phyloP scores from a whole-genome alignment of 1,140 invertebrate species.

The Magallana angulata region DNA sequence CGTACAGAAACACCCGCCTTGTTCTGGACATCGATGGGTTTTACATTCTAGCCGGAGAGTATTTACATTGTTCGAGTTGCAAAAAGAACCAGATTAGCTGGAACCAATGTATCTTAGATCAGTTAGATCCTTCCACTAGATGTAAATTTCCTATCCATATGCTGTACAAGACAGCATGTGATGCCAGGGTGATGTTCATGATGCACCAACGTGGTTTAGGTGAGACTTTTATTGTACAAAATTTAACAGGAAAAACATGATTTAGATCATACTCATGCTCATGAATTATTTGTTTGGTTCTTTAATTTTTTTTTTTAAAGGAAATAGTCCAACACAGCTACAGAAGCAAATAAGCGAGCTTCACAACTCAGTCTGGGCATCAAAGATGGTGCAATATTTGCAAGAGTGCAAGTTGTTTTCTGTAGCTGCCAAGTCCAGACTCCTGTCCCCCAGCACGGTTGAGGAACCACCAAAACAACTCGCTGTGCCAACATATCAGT shows the following conservation, averaged over 20 bases:
- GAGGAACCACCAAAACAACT: constrained; percentile 43
- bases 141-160: constrained; percentile 33
- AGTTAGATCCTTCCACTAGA: constrained; percentile 12
- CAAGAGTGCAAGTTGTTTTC: constrained; percentile 43
- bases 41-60: constrained; percentile 29
- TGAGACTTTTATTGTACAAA: neutral
- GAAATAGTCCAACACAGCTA: constrained; percentile 55
- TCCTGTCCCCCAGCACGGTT: neutral
- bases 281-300: no score
- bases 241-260: no score
- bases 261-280: no score
- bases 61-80: constrained; percentile 19
- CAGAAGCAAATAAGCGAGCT: constrained; percentile 46
- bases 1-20: constrained; percentile 2
- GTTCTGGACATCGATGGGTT: constrained; percentile 21
- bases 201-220: constrained; percentile 37
- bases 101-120: neutral
- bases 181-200: constrained; percentile 26
- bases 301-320: constrained; percentile 22
- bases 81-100: constrained; percentile 17
- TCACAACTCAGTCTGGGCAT: constrained; percentile 38
- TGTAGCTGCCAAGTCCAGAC: neutral
- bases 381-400: constrained; percentile 44
- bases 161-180: constrained; percentile 43
- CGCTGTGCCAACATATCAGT: constrained; percentile 49